These are phyloP conservation scores for Chaetops frenatus DNA, from an alignment of 2,113 vertebrate species.

Conservation along the genomic window DNA sequence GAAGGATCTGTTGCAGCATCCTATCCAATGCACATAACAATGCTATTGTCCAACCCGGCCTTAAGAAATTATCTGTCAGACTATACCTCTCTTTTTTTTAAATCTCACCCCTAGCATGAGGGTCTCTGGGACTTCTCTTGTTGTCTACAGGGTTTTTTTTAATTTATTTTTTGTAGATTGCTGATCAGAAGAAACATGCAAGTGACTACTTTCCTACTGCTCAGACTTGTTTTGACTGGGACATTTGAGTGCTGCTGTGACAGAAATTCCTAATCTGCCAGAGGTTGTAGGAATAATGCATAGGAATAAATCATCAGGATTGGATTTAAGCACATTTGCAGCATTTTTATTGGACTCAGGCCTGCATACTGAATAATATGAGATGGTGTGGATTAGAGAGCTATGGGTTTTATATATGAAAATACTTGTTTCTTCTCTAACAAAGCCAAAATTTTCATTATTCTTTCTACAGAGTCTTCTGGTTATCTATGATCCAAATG, in stretches of 20 bases:
- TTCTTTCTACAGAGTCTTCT: not conserved
- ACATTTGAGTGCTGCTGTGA: not conserved
- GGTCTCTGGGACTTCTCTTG: not conserved
- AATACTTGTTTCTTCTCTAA: not conserved
- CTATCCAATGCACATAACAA: not conserved
- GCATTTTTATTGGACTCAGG: not conserved
- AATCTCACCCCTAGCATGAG: not conserved
- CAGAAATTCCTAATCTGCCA: not conserved
- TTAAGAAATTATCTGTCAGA: constrained; percentile 39
- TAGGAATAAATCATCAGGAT: not conserved
- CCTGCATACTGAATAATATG: not conserved
- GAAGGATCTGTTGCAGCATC: not conserved
- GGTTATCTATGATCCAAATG: not conserved
- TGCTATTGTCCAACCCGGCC: not conserved
- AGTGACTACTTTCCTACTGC: not conserved
- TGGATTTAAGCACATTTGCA: not conserved
- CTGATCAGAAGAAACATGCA: not conserved
- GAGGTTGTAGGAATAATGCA: not conserved
- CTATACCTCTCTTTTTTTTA: constrained; percentile 14
- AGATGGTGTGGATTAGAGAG: not conserved
- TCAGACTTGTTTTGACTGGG: not conserved
- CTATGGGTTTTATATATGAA: not conserved
- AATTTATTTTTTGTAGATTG: not conserved
- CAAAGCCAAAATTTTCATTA: not conserved
- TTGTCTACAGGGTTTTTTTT: not conserved